phyloP scores from a whole-genome alignment of 2,888 invertebrate genomes.

The Eilema griseolum region DNA sequence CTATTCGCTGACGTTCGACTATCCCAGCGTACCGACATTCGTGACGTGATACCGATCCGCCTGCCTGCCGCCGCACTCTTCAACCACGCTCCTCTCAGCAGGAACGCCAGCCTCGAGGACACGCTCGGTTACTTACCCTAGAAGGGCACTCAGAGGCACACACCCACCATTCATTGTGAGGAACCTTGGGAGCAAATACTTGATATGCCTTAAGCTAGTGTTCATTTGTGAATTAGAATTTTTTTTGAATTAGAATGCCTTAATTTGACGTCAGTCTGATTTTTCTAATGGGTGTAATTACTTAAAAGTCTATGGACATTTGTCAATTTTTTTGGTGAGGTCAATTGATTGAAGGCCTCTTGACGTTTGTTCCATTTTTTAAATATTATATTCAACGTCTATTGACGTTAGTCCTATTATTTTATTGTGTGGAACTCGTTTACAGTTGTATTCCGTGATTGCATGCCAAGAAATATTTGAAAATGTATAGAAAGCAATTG shows the following conservation, averaged over 20 bases:
- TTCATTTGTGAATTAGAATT: no score
- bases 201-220: neutral
- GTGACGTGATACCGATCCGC: constrained; percentile 57
- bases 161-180: neutral
- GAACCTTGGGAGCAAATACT: neutral
- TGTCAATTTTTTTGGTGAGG: neutral
- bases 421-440: no score
- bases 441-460: no score
- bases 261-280: no score
- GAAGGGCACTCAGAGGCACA: neutral
- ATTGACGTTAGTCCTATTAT: neutral
- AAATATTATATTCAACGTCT: neutral
- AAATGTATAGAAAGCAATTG: no score
- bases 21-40: constrained; percentile 90
- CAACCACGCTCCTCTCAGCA: constrained; percentile 59
- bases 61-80: constrained; percentile 47
- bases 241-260: no score
- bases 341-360: neutral
- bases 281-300: neutral
- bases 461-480: no score
- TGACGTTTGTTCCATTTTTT: neutral
- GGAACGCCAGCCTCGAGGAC: constrained; percentile 87
- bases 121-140: constrained; percentile 89
- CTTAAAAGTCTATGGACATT: neutral
- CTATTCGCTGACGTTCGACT: constrained; percentile 92